Evolutionary conservation across 2,797 vertebrate species (phyloP), one percentile per base, ranked within the genome.

Genomic region (Numenius phaeopus): DNA sequence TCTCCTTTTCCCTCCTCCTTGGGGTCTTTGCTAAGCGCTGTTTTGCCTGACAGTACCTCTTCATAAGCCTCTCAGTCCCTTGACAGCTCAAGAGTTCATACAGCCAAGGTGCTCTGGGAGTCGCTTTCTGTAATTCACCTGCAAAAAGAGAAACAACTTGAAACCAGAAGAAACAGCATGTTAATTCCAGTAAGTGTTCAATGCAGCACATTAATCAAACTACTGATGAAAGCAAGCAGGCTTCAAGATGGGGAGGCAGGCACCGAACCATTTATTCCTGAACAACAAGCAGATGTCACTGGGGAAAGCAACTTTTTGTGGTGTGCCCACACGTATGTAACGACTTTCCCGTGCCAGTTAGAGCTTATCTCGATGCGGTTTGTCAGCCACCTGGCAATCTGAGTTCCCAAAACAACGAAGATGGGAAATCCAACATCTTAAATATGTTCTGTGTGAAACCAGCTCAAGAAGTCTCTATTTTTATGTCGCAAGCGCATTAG

Each of bases 31-130:
- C 97, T 97, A 98, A 98, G 98, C 98, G 98, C 98, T 98, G 98
- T 97, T 98, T 98, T 97, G 95, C 93, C 95, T 97, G 97, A 98
- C 98, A 98, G 98, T 98, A 98, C 97, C 97, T 98, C 99, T 98
- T 98, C 99, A 99, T 99, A 98, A 98, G 98, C 98, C 98, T 98
- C 97, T 96, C 96, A 97, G 97, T 98, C 97, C 96, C 97, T 93
- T 94, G 96, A 98, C 97, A 97, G 97, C 97, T 97, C 96, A 97
- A 69, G 95, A 91, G 96, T 96, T 97, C 97, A 98, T 97, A 94
- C 58, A 95, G 98, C 96, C 97, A 94, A 90, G 94, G 77, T 90
- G 89, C 96, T 88, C 91, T 49, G 81, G 95, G 83, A 97, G 77
- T 90, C 90, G 57, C 94, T 94, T 96, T 97, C 96, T 94, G 94